Percentiles rank a stretch among this genome's conserved stretches.
Evolutionary conservation across 2,797 vertebrate species (phyloP).

Genomic region (Scyliorhinus canicula): DNA sequence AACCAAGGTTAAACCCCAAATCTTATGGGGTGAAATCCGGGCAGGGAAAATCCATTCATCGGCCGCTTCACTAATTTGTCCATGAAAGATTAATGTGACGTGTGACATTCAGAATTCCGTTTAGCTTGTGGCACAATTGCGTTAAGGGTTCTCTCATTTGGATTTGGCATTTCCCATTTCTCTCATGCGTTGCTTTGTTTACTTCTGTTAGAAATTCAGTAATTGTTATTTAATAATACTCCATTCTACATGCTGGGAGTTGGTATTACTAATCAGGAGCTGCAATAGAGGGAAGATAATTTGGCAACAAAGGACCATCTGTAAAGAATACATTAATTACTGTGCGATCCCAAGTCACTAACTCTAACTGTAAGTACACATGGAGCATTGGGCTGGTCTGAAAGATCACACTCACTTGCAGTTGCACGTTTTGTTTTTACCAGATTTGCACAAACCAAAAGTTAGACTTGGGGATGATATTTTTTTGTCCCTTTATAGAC

Average conservation of each 20-base stretch:
- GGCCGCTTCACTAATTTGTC: too few relatives aligned
- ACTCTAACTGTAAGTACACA: background rate
- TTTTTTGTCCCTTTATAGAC: background rate
- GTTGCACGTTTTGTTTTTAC: background rate
- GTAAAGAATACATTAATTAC: background rate
- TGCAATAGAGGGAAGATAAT: background rate
- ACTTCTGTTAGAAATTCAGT: background rate
- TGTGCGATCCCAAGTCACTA: background rate
- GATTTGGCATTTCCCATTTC: too few relatives aligned
- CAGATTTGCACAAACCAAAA: background rate
- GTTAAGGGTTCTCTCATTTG: too few relatives aligned
- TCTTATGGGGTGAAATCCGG: too few relatives aligned
- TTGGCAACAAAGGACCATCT: background rate
- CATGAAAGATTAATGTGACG: too few relatives aligned
- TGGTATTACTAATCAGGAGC: background rate
- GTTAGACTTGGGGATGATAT: background rate
- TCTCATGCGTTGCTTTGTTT: background rate
- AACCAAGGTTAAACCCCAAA: too few relatives aligned
- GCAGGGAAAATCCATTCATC: too few relatives aligned
- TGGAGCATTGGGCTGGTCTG: background rate
- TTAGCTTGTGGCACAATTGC: too few relatives aligned
- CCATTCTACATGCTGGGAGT: background rate
- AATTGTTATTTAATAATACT: background rate
- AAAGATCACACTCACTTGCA: background rate
- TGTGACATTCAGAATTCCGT: too few relatives aligned